Evolutionary conservation across 2,888 invertebrate species (phyloP).

Genomic region (Melipona bicolor): DNA sequence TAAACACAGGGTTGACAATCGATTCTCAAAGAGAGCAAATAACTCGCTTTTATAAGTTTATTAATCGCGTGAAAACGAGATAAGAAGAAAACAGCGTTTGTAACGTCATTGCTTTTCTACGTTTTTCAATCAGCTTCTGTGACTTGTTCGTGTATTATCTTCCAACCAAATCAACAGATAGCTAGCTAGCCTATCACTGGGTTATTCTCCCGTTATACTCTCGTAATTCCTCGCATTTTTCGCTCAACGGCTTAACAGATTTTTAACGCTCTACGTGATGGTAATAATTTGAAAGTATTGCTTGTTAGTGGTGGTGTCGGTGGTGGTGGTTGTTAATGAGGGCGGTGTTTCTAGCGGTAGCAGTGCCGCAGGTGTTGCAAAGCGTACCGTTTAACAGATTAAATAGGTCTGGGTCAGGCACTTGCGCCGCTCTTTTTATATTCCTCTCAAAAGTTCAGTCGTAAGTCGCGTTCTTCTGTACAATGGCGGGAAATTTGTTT

Average conservation of each 20-base stretch:
- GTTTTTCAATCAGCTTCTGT: no score
- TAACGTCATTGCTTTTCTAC: no score
- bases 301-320: conserved; percentile 1
- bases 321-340: neutral
- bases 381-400: conserved; percentile 57
- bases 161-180: no score
- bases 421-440: conserved; percentile 48
- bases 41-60: no score
- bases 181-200: fast-evolving
- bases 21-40: no score
- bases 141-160: no score
- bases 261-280: conserved; percentile 7
- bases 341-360: neutral
- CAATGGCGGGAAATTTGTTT: conserved; percentile 22
- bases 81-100: no score
- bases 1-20: no score
- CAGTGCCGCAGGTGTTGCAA: conserved; percentile 53
- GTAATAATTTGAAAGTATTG: conserved; percentile 35
- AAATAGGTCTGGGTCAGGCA: conserved; percentile 62
- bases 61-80: no score
- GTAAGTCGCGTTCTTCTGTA: conserved; percentile 40
- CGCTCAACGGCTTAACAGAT: conserved; percentile 7
- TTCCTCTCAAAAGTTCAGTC: conserved; percentile 47
- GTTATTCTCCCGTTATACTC: neutral
- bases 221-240: neutral